Evolutionary conservation across 1,140 invertebrate species (phyloP).

Genomic region (Chelonus insularis): DNA sequence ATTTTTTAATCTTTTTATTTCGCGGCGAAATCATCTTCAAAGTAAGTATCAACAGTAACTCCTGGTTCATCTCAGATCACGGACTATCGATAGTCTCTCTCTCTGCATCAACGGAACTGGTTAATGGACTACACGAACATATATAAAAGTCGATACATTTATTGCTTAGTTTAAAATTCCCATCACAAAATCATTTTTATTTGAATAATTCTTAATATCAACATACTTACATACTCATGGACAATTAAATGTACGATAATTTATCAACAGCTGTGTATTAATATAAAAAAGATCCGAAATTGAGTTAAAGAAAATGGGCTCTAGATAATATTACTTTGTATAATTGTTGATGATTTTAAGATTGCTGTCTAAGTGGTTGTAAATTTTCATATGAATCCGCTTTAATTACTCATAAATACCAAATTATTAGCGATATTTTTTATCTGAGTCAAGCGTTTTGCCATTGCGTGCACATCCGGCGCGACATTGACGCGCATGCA

Average conservation of each 20-base stretch:
- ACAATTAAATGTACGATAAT: too few relatives aligned
- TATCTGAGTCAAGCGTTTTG: neutral
- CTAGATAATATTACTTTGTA: neutral
- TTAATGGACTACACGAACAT: slow-evolving; percentile 19
- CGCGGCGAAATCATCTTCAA: neutral
- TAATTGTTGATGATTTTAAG: slow-evolving; percentile 11
- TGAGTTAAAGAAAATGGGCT: neutral
- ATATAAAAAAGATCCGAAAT: neutral
- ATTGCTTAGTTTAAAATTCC: slow-evolving; percentile 16
- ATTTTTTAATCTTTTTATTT: slow-evolving; percentile 1
- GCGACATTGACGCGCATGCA: slow-evolving; percentile 28
- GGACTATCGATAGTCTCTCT: slow-evolving; percentile 9
- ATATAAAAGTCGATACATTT: slow-evolving; percentile 24
- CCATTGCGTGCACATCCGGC: slow-evolving; percentile 13
- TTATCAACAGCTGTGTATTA: too few relatives aligned
- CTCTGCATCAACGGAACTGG: slow-evolving; percentile 12
- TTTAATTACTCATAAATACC: slow-evolving; percentile 10
- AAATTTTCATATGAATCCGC: slow-evolving; percentile 18
- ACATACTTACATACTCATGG: too few relatives aligned
- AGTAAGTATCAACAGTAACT: neutral
- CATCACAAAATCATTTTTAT: slow-evolving; percentile 1
- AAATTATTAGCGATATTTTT: slow-evolving; percentile 7
- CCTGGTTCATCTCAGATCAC: neutral
- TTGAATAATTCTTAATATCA: neutral
- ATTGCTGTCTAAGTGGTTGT: neutral